phyloP scores from a whole-genome alignment of 23 tunicate genomes.

The Ascidia mentula region DNA sequence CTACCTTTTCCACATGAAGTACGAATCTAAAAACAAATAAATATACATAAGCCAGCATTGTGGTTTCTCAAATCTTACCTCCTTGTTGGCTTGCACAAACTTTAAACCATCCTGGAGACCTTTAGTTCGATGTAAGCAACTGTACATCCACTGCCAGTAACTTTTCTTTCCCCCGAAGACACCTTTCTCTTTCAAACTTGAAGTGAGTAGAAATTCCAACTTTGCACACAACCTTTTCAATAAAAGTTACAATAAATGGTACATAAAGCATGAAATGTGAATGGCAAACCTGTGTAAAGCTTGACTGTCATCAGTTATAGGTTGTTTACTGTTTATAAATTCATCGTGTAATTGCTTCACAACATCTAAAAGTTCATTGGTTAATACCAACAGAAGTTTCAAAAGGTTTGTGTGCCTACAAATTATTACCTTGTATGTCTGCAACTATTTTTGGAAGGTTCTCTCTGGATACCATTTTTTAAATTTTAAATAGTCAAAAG shows the following conservation, averaged over 20 bases:
- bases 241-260: background rate
- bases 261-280: background rate
- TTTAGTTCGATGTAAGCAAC: constrained; percentile 54
- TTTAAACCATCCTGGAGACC: constrained; percentile 67
- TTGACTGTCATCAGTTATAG: constrained; percentile 91
- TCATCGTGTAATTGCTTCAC: constrained; percentile 52
- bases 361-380: constrained; percentile 73
- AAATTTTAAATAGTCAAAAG: too few species aligned
- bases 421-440: constrained; percentile 74
- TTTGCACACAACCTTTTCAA: constrained; percentile 72
- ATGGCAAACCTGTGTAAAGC: constrained; percentile 69
- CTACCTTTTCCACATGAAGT: constrained; percentile 81
- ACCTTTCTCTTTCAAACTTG: constrained; percentile 55
- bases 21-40: constrained; percentile 33
- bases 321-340: constrained; percentile 54
- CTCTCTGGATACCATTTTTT: constrained; percentile 46
- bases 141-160: constrained; percentile 94
- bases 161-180: constrained; percentile 43
- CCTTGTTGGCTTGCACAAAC: constrained; percentile 89
- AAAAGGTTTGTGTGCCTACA: background rate
- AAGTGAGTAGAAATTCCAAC: constrained; percentile 67
- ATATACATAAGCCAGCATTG: background rate
- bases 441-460: constrained; percentile 61
- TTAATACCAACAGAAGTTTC: background rate
- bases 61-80: too few species aligned